These are phyloP conservation scores for Agrochola lota DNA, from an alignment of 2,888 invertebrate species.

Conservation along the genomic window DNA sequence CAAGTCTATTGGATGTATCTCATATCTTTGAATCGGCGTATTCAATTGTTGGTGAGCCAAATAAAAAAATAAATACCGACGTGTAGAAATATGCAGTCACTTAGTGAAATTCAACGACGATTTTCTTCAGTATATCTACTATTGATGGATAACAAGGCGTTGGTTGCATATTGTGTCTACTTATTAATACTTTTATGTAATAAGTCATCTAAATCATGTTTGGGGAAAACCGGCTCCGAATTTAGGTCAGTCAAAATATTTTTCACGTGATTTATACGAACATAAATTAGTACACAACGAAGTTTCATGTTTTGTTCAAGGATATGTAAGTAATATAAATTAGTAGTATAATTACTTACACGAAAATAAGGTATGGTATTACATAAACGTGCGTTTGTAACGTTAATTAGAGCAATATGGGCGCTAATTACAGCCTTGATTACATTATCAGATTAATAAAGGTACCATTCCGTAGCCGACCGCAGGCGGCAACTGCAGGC, in stretches of 20 bases:
- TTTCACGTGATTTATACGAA: not conserved
- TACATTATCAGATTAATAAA: slow-evolving; percentile 14
- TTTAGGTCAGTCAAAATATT: not conserved
- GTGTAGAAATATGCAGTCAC: not conserved
- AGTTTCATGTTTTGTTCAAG: slow-evolving; percentile 36
- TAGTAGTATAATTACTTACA: slow-evolving; percentile 35
- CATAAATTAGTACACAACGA: slow-evolving; percentile 17
- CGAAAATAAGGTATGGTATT: slow-evolving; percentile 12
- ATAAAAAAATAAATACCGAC: no score
- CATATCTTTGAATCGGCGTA: no score
- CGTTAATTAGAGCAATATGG: slow-evolving; percentile 9
- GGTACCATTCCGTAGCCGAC: no score
- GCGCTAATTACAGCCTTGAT: slow-evolving; percentile 17
- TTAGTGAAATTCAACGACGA: not conserved
- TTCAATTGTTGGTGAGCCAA: no score
- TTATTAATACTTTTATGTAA: not conserved
- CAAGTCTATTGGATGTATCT: no score
- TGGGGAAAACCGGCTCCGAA: not conserved
- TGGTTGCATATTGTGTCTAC: not conserved
- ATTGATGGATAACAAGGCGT: not conserved
- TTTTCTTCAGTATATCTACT: not conserved
- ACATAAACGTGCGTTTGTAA: slow-evolving; percentile 11
- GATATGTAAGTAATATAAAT: slow-evolving; percentile 25
- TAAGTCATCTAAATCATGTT: not conserved
- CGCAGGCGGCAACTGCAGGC: no score